Conservation (phyloP, 2,113 vertebrate genomes). For the Pseudonaja textilis region DNA sequence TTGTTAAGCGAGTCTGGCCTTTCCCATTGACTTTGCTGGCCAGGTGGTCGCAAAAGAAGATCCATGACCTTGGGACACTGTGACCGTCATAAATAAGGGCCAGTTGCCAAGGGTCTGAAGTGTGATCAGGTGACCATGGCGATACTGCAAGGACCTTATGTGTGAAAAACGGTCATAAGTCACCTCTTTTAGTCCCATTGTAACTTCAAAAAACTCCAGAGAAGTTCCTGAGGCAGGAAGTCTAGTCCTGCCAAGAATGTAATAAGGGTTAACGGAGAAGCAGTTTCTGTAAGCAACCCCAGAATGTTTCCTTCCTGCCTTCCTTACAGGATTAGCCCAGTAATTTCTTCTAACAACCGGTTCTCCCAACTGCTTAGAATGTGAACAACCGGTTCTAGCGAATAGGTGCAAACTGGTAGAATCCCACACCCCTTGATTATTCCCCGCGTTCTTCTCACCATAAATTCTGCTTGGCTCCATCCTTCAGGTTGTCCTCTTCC, state of each 20-base stretch:
- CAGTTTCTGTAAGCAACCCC: too few species aligned
- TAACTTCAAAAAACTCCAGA: not conserved
- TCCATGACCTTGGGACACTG: not conserved
- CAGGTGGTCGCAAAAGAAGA: not conserved
- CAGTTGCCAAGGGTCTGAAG: not conserved
- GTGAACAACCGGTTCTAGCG: too few species aligned
- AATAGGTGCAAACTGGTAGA: too few species aligned
- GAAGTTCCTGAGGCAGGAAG: too few species aligned
- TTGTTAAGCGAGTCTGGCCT: not conserved
- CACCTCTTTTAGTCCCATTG: not conserved
- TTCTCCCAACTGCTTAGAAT: too few species aligned
- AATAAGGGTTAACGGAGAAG: too few species aligned
- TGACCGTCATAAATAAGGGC: not conserved
- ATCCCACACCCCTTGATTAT: too few species aligned
- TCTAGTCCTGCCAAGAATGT: too few species aligned
- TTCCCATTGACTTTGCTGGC: not conserved
- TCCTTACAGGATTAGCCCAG: too few species aligned
- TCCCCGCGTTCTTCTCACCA: not conserved
- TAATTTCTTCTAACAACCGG: not conserved
- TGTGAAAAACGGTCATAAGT: too few species aligned
- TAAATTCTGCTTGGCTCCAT: not conserved
- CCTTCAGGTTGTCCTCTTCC: not conserved
- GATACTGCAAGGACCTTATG: rapidly evolving
- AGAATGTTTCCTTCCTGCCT: too few species aligned
- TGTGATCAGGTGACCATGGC: not conserved